Percentiles rank a stretch among this genome's conserved stretches.
phyloP scores from a whole-genome alignment of 1,140 invertebrate species.

The Micrasema longulum region DNA sequence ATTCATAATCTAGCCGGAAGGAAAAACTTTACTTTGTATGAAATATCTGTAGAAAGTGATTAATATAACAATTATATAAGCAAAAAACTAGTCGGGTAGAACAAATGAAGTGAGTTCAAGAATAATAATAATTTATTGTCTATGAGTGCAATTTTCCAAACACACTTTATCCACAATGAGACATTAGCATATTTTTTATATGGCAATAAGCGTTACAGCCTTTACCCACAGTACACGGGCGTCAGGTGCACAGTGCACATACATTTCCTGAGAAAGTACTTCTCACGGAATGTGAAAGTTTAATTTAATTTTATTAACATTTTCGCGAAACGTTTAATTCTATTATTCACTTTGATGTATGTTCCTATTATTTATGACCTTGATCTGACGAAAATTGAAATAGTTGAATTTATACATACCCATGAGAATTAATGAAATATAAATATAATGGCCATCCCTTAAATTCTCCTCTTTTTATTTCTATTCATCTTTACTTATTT shows the following conservation, averaged over 20 bases:
- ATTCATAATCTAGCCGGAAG: no score
- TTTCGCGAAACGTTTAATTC: not conserved
- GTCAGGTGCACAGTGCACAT: no score
- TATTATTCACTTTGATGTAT: conserved; percentile 16
- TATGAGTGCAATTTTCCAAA: conserved; percentile 26
- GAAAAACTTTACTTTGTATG: no score
- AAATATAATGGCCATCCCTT: no score
- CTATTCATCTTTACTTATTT: no score
- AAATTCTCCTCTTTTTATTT: no score
- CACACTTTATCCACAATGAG: conserved; percentile 24
- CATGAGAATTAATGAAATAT: no score
- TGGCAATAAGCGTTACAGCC: conserved; percentile 13
- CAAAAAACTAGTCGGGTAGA: conserved; percentile 31
- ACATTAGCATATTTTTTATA: conserved; percentile 45
- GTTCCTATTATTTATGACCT: conserved; percentile 18
- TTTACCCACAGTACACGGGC: conserved; percentile 3
- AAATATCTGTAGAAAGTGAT: no score
- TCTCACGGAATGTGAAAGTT: conserved; percentile 55
- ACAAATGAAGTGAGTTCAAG: conserved; percentile 36
- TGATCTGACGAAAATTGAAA: conserved; percentile 7
- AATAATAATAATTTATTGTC: no score
- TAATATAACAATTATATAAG: no score
- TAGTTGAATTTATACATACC: not conserved
- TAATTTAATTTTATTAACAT: conserved; percentile 37
- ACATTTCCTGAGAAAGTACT: conserved; percentile 52